phyloP scores from a whole-genome alignment of 2,113 vertebrate genomes.

The Rutilus rutilus region DNA sequence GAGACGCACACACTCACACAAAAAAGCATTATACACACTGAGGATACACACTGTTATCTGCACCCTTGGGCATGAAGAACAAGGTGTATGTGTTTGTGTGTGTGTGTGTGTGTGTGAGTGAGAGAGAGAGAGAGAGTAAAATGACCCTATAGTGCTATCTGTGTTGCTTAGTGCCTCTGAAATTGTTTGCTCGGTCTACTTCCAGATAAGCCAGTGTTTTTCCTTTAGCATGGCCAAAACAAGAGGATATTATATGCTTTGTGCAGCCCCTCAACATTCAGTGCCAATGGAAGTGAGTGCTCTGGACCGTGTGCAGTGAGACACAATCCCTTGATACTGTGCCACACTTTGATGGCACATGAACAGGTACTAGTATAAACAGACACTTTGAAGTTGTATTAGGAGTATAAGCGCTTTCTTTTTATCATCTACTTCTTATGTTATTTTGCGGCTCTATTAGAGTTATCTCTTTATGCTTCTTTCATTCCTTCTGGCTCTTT shows the following conservation, averaged over 20 bases:
- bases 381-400: slow-evolving; percentile 41
- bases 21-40: slow-evolving; percentile 42
- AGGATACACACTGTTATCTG: slow-evolving; percentile 69
- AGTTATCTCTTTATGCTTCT: slow-evolving; percentile 8
- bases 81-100: neutral
- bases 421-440: slow-evolving; percentile 10
- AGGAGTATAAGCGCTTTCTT: neutral
- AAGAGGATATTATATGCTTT: neutral
- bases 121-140: neutral
- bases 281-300: neutral
- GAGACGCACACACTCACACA: neutral
- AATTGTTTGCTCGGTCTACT: neutral
- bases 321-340: slow-evolving; percentile 7
- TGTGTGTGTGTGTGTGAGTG: neutral
- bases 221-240: neutral
- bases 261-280: neutral
- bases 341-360: slow-evolving; percentile 17
- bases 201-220: neutral
- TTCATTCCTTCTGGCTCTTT: slow-evolving; percentile 6
- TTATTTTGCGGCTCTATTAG: slow-evolving; percentile 25
- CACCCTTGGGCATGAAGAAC: slow-evolving; percentile 60
- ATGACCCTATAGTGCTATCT: slow-evolving; percentile 56
- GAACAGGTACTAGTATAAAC: neutral
- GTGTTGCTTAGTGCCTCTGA: slow-evolving; percentile 42
- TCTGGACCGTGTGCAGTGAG: neutral